Evolutionary conservation across 2,797 vertebrate species (phyloP), one percentile per base, ranked within the genome.

Genomic region (Odontamblyopus lacepedii): DNA sequence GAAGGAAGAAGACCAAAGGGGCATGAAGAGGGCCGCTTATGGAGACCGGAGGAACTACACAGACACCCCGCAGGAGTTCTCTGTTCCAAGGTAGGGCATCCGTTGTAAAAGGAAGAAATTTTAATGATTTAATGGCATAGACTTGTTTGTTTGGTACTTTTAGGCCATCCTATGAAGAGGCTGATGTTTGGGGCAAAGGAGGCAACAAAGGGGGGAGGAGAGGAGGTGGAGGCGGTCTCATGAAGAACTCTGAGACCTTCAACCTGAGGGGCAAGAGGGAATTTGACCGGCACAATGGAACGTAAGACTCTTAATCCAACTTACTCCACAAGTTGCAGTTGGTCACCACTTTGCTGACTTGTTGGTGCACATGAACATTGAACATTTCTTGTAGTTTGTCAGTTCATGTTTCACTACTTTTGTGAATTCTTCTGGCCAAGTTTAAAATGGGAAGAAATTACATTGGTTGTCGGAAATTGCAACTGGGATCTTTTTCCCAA

Each of bases 261-360:
- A 94, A 94, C 85, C 89, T 76, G 48, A 94, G 95, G 87, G 94
- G 95, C 69, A 98, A 94, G 80, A 70, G 87, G 62, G 96, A 95
- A 70, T 96, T 92, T 82, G 96, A 97, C 83, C 92, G 95, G 53
- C 94, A 94, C 23, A 94, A 90, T 76, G 93, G 92, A 76, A 96
- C 81, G 87, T 89, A 93, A 94, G 81, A 86, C 73, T 30, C 2
- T 6, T 44, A 67, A 44, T 13, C 41, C 11, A 44, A 3, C 12
- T 12, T 13, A 44, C 3, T 44, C 12, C 2, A 1, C 2, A 44
- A 44, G 41, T 13, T 44, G 41, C 35, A 0, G 35, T 23, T 35
- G 35, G 35, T 35, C 35, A 7, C 35, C 35, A 38, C 35, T 38
- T 38, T 9, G 35, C 9, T 38, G 35, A 38, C 7, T 38, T 38